Evolutionary conservation across 1,140 invertebrate species (phyloP).

Genomic region (Atta cephalotes): DNA sequence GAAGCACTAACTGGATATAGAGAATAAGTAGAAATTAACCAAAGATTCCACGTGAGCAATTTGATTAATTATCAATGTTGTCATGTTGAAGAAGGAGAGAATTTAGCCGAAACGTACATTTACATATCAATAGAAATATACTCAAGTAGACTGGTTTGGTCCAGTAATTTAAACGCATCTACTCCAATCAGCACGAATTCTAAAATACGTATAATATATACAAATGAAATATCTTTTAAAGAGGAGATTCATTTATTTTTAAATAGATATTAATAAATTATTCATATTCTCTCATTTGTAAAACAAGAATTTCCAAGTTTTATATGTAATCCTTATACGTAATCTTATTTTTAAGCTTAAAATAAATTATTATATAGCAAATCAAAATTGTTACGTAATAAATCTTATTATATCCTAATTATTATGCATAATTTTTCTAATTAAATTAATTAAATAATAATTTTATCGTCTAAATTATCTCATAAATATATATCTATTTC

Average conservation of each 20-base stretch:
- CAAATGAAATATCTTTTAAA: neutral
- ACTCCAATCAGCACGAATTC: too few species aligned
- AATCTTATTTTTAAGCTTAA: slow-evolving; percentile 11
- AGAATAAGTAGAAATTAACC: too few species aligned
- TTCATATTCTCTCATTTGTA: neutral
- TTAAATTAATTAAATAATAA: slow-evolving; percentile 28
- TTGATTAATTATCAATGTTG: too few species aligned
- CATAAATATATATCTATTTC: too few species aligned
- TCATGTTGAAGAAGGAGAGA: too few species aligned
- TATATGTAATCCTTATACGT: neutral
- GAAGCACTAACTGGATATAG: too few species aligned
- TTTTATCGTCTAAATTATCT: neutral
- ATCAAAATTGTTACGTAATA: neutral
- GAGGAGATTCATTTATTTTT: slow-evolving; percentile 3
- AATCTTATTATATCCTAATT: slow-evolving; percentile 36
- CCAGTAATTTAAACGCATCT: too few species aligned
- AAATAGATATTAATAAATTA: slow-evolving; percentile 8
- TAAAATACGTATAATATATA: neutral
- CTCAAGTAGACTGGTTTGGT: too few species aligned
- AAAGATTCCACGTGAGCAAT: too few species aligned
- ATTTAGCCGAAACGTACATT: too few species aligned
- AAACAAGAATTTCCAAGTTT: slow-evolving; percentile 26
- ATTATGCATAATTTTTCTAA: slow-evolving; percentile 20
- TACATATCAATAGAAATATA: too few species aligned
- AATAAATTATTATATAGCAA: slow-evolving; percentile 19